These are phyloP conservation scores for Psittacara wagleri DNA, from an alignment of 2,113 vertebrate genomes.

Conservation along the genomic window DNA sequence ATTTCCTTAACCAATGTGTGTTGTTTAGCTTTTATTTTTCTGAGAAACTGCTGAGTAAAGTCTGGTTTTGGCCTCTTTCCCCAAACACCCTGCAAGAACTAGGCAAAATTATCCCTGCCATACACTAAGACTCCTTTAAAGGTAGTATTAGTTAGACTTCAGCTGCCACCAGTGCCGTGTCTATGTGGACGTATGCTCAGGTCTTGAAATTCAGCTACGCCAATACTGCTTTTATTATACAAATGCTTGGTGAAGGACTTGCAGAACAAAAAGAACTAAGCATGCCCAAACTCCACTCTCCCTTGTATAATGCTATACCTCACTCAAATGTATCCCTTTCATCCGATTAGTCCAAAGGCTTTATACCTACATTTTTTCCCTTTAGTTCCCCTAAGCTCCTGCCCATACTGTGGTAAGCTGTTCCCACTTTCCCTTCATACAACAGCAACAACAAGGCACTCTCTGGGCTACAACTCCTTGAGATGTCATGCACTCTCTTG, in stretches of 20 bases:
- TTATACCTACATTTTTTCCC: not conserved
- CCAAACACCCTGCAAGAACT: rapidly evolving
- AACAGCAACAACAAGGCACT: not conserved
- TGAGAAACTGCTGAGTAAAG: not conserved
- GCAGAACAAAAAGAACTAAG: not conserved
- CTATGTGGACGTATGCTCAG: not conserved
- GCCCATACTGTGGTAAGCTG: not conserved
- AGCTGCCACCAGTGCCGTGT: not conserved
- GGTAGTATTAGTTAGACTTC: not conserved
- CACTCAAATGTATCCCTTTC: not conserved
- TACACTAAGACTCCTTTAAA: not conserved
- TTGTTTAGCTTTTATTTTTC: not conserved
- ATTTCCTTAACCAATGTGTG: not conserved
- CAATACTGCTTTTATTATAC: not conserved
- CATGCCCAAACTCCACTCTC: not conserved
- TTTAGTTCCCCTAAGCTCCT: not conserved
- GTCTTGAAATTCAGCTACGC: not conserved
- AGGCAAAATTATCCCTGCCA: not conserved
- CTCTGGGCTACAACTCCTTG: not conserved
- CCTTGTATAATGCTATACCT: not conserved
- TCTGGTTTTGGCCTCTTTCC: not conserved
- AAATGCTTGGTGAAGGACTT: not conserved
- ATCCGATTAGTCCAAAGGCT: not conserved
- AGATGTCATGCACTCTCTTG: rapidly evolving
- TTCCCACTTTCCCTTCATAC: not conserved